Evolutionary conservation across 2,888 invertebrate genomes (phyloP).

Genomic region (Drosophila algonquin): DNA sequence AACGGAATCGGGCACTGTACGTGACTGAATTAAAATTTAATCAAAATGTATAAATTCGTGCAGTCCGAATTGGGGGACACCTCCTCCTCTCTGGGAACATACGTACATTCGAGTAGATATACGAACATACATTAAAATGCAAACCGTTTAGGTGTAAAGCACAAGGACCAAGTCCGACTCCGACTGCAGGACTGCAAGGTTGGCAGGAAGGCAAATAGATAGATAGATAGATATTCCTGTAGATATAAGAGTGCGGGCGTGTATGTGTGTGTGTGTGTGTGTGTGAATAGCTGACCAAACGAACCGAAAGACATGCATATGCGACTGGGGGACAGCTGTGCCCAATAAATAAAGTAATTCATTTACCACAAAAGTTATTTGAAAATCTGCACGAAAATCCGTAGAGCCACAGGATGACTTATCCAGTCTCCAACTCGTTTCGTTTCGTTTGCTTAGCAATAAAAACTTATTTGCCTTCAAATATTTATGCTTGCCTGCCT

Average conservation of each 20-base stretch:
- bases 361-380: slow-evolving; percentile 75
- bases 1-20: slow-evolving; percentile 57
- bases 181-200: slow-evolving; percentile 41
- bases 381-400: slow-evolving; percentile 66
- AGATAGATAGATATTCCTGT: neutral
- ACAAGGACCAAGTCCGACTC: neutral
- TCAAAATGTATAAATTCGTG: slow-evolving; percentile 78
- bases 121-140: slow-evolving; percentile 43
- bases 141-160: slow-evolving; percentile 52
- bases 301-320: slow-evolving; percentile 54
- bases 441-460: slow-evolving; percentile 63
- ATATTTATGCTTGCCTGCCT: slow-evolving; percentile 61
- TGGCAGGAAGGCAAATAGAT: slow-evolving; percentile 19
- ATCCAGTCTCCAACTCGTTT: slow-evolving; percentile 36
- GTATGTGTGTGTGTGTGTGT: neutral
- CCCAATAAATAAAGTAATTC: slow-evolving; percentile 78
- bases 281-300: slow-evolving; percentile 22
- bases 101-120: slow-evolving; percentile 27
- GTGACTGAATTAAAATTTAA: slow-evolving; percentile 81
- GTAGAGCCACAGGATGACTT: slow-evolving; percentile 41
- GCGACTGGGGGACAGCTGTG: slow-evolving; percentile 62
- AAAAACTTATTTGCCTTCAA: slow-evolving; percentile 75
- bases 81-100: too few relatives aligned
- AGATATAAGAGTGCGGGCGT: neutral
- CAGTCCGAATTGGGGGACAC: slow-evolving; percentile 16